phyloP scores from a whole-genome alignment of 2,888 invertebrate species.

The Leucophora obtusa region DNA sequence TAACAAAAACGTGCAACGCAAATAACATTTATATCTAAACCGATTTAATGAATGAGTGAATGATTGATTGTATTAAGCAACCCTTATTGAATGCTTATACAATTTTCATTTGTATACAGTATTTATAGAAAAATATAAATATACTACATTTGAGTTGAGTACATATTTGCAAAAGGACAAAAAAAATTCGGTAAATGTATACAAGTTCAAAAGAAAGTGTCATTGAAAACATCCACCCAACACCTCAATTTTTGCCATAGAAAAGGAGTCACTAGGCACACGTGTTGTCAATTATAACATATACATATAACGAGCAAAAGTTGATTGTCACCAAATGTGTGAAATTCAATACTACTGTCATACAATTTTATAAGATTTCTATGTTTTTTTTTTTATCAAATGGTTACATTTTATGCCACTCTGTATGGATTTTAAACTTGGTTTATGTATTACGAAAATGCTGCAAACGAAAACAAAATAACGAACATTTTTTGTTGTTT shows the following conservation, averaged over 20 bases:
- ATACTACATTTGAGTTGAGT: background rate
- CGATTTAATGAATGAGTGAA: slow-evolving; percentile 55
- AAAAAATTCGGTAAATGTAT: background rate
- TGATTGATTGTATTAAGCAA: slow-evolving; percentile 41
- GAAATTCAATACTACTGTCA: slow-evolving; percentile 37
- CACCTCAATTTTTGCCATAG: slow-evolving; percentile 8
- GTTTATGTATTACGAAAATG: too few relatives aligned
- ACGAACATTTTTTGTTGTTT: too few relatives aligned
- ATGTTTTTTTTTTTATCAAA: background rate
- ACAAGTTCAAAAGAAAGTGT: background rate
- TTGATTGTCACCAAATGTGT: slow-evolving; percentile 47
- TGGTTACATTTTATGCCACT: background rate
- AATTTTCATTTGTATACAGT: background rate
- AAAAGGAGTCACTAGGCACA: slow-evolving; percentile 45
- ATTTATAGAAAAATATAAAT: background rate
- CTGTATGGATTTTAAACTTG: background rate
- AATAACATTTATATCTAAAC: slow-evolving; percentile 53
- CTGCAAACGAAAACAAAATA: too few relatives aligned
- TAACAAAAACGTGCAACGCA: slow-evolving; percentile 47
- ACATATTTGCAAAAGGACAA: background rate
- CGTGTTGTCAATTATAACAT: slow-evolving; percentile 50
- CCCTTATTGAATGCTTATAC: slow-evolving; percentile 29
- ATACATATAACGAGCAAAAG: background rate
- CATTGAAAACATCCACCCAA: slow-evolving; percentile 8
- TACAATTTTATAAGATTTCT: slow-evolving; percentile 24